phyloP scores from a whole-genome alignment of 2,797 vertebrate species.

The Cyprinodon diabolis region DNA sequence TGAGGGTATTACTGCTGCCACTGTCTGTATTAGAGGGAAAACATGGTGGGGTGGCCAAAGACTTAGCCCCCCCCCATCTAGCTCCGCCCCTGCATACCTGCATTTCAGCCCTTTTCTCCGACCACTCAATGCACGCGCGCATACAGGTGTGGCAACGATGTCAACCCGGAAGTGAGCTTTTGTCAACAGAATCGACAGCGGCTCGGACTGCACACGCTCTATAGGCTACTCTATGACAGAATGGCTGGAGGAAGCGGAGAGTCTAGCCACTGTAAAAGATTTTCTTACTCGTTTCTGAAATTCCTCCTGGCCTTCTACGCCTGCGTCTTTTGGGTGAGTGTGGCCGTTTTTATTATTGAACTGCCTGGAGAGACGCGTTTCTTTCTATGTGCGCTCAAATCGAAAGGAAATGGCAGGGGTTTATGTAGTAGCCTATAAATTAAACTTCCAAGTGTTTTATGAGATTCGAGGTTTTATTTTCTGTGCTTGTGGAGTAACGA shows the following conservation, averaged over 20 bases:
- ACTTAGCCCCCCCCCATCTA: too few relatives aligned
- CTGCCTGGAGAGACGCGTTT: too few relatives aligned
- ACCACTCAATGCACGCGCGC: not conserved
- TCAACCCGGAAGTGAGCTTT: conserved; percentile 68
- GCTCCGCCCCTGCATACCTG: not conserved
- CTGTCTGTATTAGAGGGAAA: too few relatives aligned
- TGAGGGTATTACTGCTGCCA: too few relatives aligned
- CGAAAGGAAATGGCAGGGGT: not conserved
- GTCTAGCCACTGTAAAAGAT: conserved; percentile 54
- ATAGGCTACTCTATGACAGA: conserved; percentile 3
- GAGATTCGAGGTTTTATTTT: too few relatives aligned
- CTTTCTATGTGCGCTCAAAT: not conserved
- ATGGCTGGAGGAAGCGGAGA: conserved; percentile 44
- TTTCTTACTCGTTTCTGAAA: conserved; percentile 64
- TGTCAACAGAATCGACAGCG: not conserved
- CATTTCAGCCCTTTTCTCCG: not conserved
- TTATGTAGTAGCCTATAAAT: too few relatives aligned
- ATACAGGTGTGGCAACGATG: conserved; percentile 58
- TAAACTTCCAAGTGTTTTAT: not conserved
- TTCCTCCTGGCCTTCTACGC: conserved; percentile 65
- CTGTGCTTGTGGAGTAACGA: not conserved
- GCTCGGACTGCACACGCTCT: not conserved
- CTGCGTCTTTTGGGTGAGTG: conserved; percentile 74
- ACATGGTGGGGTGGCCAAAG: too few relatives aligned
- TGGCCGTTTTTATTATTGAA: accelerated